Conservation (phyloP, 1,140 invertebrate species). For the Delia radicum region DNA sequence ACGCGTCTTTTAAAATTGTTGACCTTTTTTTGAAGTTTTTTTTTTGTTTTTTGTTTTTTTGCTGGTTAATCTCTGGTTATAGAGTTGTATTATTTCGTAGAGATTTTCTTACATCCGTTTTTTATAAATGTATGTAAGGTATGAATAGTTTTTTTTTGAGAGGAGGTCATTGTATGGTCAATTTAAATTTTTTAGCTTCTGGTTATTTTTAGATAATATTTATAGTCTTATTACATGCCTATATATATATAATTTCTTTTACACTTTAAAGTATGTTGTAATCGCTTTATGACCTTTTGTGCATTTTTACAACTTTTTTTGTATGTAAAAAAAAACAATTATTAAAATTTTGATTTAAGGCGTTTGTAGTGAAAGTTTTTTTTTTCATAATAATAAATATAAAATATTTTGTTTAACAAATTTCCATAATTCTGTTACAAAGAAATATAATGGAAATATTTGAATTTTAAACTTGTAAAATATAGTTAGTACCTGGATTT, state of each 20-base stretch:
- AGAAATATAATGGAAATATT: too few species aligned
- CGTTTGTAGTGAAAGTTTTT: too few species aligned
- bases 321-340: too few species aligned
- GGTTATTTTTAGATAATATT: not conserved
- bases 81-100: not conserved
- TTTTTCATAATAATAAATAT: too few species aligned
- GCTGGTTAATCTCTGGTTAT: not conserved
- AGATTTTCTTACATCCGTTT: not conserved
- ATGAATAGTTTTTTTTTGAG: not conserved
- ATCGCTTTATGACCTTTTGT: not conserved
- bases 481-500: too few species aligned
- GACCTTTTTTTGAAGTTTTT: not conserved
- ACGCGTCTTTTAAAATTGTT: not conserved
- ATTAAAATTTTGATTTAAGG: too few species aligned
- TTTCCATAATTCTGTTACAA: too few species aligned
- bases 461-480: too few species aligned
- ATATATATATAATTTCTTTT: not conserved
- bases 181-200: constrained; percentile 19
- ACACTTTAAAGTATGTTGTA: not conserved
- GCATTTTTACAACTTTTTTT: not conserved
- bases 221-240: not conserved
- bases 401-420: too few species aligned
- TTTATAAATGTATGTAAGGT: too few species aligned
- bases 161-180: constrained; percentile 3
- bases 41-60: not conserved